Base-by-base conservation (phyloP, 2,797 vertebrate species). In the Hipposideros larvatus region DNA sequence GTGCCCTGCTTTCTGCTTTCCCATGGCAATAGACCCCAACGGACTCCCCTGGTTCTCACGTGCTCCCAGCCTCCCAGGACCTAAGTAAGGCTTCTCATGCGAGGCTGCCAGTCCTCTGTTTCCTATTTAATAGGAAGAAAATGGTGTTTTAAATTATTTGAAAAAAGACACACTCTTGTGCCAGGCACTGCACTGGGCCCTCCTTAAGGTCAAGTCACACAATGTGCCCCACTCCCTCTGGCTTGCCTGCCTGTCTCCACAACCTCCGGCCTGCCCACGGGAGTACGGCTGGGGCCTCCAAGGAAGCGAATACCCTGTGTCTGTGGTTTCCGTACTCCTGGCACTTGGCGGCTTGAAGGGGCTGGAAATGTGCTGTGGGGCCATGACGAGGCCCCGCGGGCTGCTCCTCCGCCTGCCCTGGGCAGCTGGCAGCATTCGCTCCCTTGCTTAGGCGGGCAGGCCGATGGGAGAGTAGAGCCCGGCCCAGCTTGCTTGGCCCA, bases 311-410 rank as follows among this genome's bases (percentile, higher is more conserved):
- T 55, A 63, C 28, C 10, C 55, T 19, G 5, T 55, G 34, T 46
- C 31, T 63, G 28, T 73, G 83, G 65, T 83, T 66, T 68, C 31
- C 63, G 28, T 85, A 57, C 57, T 61, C 43, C 22, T 71, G 53
- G 74, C 26, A 18, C 51, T 51, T 15, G 22, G 66, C 15, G 6
- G 28, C 53, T 79, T 19, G 53, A 74, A 13, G 26, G 43, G 68
- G 15, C 31, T 22, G 4, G 34, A 37, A 22, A 13, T 24, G 24
- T 91, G 41, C 24, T 31, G 4, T 26, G 78, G 61, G 83, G n/a
- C 68, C 0, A 0, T 11, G 5, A 46, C 68, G 43, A 37, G 43
- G 7, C 61, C 37, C 21, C 0, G 0, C 7, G 4, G 59, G 61
- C 82, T 24, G 13, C 75, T 7, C 53, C 1, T 28, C 66, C 8